Base-by-base conservation (phyloP, 2,113 vertebrate genomes). In the Barnardius zonarius region DNA sequence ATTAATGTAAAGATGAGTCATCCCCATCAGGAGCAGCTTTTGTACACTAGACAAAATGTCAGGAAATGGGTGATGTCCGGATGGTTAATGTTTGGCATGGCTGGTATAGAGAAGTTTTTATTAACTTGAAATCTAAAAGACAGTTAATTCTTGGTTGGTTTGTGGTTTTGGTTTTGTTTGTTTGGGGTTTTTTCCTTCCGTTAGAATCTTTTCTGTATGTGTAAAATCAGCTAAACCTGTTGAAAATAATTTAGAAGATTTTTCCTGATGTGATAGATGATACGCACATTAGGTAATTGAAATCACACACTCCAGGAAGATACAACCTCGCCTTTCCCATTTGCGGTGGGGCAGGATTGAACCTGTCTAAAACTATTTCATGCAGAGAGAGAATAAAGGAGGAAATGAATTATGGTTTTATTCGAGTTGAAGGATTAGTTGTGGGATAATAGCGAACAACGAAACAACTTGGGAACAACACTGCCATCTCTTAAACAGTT, bases 381-480 rank as follows among this genome's bases (percentile, higher is more conserved):
- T 86, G 76, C 72, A 43, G 75, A 68, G 82, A 76, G 51, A 77
- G 75, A 88, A 84, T 93, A 90, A 90, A 93, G 83, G 80, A 92
- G 85, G 91, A 95, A 96, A 92, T 93, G 86, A 96, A 91, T 92
- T 80, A 93, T 0, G 17, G 67, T 90, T 95, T 97, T 96, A 92
- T 89, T 82, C 87, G 81, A 79, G 88, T 85, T 83, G 89, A 83
- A 97, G 95, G 90, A 95, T 97, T 96, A 94, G 88, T 54, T 95
- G 77, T 67, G 75, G 70, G 69, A 86, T 92, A 86, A 77, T 83
- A 91, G 81, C 1, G 6, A 97, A 87, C 35, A 86, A 73, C 2
- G 49, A 88, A 87, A 94, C 74, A 81, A 85, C 91, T 52, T 76
- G 74, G 88, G 54, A 83, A 66, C 77, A 87, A 10, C 9, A 7